A percentile compares a stretch with the other conserved stretches of the same genome.
phyloP scores from a whole-genome alignment of 1,140 invertebrate genomes.

The Diprion similis region DNA sequence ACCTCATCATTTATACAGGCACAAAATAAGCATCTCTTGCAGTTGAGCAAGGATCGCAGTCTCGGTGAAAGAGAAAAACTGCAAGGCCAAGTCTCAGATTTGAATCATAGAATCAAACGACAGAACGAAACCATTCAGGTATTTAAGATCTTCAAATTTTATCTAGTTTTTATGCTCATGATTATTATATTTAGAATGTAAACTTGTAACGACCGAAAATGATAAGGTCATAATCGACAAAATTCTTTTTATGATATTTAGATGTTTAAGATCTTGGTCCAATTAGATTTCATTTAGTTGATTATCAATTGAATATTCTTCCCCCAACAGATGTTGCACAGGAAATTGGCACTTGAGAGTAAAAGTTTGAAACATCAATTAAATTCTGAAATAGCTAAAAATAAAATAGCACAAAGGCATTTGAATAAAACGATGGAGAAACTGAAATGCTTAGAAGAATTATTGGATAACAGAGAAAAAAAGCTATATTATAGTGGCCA shows the following conservation, averaged over 20 bases:
- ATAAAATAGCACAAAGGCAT: conserved; percentile 73
- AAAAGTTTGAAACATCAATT: conserved; percentile 77
- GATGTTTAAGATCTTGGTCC: conserved; percentile 2
- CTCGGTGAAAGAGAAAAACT: conserved; percentile 76
- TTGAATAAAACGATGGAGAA: conserved; percentile 69
- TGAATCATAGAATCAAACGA: conserved; percentile 69
- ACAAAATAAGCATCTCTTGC: conserved; percentile 72
- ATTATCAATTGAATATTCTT: not conserved
- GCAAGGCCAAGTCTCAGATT: conserved; percentile 67
- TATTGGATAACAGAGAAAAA: conserved; percentile 51
- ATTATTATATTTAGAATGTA: too few species aligned
- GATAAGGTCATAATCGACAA: conserved; percentile 5
- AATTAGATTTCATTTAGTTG: not conserved
- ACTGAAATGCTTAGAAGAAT: conserved; percentile 65
- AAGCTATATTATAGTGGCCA: conserved; percentile 50
- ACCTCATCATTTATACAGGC: conserved; percentile 30
- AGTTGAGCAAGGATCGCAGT: conserved; percentile 75
- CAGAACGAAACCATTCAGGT: conserved; percentile 74
- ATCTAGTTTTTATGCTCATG: too few species aligned
- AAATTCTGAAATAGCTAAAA: conserved; percentile 71
- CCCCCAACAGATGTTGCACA: conserved; percentile 62
- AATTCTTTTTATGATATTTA: conserved; percentile 10
- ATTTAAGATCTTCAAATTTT: not conserved
- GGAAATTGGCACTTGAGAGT: conserved; percentile 71
- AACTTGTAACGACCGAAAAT: not conserved